Percentiles rank a stretch among this genome's conserved stretches.
phyloP scores from a whole-genome alignment of 1,140 invertebrate genomes.

The Meloidogyne exigua region DNA sequence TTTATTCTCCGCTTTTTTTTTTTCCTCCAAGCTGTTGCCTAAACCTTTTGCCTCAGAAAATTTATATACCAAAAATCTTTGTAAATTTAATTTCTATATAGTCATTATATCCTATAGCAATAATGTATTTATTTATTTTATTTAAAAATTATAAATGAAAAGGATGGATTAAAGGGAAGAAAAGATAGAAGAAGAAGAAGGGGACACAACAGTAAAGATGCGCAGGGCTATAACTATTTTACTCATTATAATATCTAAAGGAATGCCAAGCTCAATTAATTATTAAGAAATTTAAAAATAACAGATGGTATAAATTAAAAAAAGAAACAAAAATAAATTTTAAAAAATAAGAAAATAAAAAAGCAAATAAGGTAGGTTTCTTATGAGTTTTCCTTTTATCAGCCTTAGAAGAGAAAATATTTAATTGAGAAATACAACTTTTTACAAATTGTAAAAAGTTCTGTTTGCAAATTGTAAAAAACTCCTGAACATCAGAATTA shows the following conservation, averaged over 20 bases:
- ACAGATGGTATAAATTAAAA: background rate
- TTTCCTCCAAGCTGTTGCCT: too few species aligned
- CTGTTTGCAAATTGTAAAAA: too few species aligned
- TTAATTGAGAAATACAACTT: too few species aligned
- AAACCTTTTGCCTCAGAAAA: too few species aligned
- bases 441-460: background rate
- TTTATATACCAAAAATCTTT: background rate
- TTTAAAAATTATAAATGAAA: slow-evolving; percentile 1
- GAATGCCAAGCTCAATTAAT: slow-evolving; percentile 4
- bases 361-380: background rate
- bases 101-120: background rate
- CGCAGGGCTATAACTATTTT: background rate
- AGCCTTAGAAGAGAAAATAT: too few species aligned
- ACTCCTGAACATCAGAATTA: too few species aligned
- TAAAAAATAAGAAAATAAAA: background rate
- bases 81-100: background rate
- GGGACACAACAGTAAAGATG: background rate
- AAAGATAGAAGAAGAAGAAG: background rate
- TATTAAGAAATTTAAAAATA: background rate
- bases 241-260: background rate
- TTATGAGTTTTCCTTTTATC: too few species aligned
- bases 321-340: background rate
- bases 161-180: background rate
- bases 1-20: too few species aligned
- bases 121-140: background rate